phyloP scores from a whole-genome alignment of 2,888 invertebrate genomes.

The Drosophila fulvimacula region DNA sequence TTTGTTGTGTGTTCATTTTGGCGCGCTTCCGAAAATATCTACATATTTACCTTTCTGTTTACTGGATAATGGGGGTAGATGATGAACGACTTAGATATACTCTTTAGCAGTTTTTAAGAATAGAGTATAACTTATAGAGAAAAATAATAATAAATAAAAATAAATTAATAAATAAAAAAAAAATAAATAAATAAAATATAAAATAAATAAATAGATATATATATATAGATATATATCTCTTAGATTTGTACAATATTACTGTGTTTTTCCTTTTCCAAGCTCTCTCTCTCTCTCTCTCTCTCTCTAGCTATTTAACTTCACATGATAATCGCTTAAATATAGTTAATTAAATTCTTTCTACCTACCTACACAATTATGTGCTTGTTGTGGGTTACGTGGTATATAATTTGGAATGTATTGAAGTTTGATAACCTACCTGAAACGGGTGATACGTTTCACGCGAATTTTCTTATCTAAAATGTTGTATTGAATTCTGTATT shows the following conservation, averaged over 20 bases:
- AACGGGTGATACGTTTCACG: slow-evolving; percentile 38
- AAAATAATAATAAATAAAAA: too few species aligned
- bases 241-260: background rate
- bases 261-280: background rate
- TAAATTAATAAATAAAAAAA: too few species aligned
- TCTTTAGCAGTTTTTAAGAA: too few species aligned
- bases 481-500: background rate
- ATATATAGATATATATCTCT: background rate
- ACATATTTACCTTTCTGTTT: slow-evolving; percentile 1
- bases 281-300: too few species aligned
- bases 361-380: background rate
- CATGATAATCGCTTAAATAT: background rate
- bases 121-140: too few species aligned
- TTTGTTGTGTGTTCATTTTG: background rate
- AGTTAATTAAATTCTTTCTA: background rate
- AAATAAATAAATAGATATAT: too few species aligned
- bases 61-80: background rate
- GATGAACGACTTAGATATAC: background rate
- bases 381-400: background rate
- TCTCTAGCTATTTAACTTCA: background rate
- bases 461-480: slow-evolving; percentile 39
- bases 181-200: too few species aligned
- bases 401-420: background rate
- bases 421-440: slow-evolving; percentile 14
- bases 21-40: slow-evolving; percentile 12